Percentiles rank a stretch among this genome's conserved stretches.
Conservation (phyloP, 2,797 vertebrate species). For the Rhodeus uyekii region DNA sequence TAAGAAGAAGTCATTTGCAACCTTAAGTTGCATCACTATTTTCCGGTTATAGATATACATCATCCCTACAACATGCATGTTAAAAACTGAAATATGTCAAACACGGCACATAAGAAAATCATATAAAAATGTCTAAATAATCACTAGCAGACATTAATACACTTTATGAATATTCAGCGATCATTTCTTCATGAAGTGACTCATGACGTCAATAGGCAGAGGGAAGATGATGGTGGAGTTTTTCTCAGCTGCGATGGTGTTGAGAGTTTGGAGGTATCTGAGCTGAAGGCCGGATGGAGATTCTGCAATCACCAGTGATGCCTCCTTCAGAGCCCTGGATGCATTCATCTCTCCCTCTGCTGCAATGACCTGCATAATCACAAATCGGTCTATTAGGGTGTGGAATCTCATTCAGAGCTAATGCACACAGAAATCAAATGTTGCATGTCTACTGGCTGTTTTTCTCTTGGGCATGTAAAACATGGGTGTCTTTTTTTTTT, state of each 20-base stretch:
- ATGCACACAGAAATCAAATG: not conserved
- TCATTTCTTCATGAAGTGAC: slow-evolving; percentile 73
- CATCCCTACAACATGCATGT: not conserved
- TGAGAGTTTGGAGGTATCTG: slow-evolving; percentile 83
- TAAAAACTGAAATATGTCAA: not conserved
- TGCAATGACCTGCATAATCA: slow-evolving; percentile 75
- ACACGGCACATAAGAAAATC: not conserved
- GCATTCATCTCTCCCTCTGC: slow-evolving; percentile 85
- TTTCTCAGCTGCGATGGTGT: slow-evolving; percentile 80
- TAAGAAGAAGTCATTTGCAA: slow-evolving; percentile 1
- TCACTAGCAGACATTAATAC: not conserved
- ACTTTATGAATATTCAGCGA: not conserved
- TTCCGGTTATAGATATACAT: not conserved
- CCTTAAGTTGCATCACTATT: not conserved
- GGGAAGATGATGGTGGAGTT: slow-evolving; percentile 86
- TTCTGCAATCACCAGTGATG: slow-evolving; percentile 80
- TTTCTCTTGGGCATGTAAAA: not conserved
- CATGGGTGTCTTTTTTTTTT: not conserved
- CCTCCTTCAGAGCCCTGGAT: slow-evolving; percentile 81
- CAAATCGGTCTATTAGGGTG: not conserved
- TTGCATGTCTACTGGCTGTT: not conserved
- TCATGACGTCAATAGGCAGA: slow-evolving; percentile 76
- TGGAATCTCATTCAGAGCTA: not conserved
- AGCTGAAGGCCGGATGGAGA: slow-evolving; percentile 82
- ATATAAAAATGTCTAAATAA: not conserved